Evolutionary conservation across 2,888 invertebrate species (phyloP).

Genomic region (Agrochola litura): DNA sequence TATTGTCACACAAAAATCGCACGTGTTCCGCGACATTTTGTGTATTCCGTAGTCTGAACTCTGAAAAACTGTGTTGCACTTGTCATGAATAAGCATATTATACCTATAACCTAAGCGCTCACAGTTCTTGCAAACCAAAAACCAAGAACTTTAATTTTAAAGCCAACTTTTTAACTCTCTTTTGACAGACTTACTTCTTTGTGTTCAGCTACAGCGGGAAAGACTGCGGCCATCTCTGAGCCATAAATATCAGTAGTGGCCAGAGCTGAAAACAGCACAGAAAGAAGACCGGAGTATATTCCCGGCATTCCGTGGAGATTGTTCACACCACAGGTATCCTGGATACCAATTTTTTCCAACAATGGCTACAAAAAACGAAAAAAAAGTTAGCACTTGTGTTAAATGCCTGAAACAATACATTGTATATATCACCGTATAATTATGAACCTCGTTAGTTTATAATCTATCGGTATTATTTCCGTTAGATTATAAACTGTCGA

Average conservation of each 20-base stretch:
- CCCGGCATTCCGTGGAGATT: conserved; percentile 99
- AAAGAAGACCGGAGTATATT: conserved; percentile 95
- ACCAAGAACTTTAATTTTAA: not conserved
- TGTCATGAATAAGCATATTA: not conserved
- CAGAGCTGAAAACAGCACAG: conserved; percentile 93
- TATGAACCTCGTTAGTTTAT: too few species aligned
- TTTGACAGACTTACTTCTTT: not conserved
- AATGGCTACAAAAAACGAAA: conserved; percentile 88
- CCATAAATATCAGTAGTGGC: conserved; percentile 93
- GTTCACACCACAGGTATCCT: conserved; percentile 98
- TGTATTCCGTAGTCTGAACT: not conserved
- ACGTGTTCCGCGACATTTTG: too few species aligned
- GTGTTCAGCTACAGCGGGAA: conserved; percentile 62
- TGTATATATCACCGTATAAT: not conserved
- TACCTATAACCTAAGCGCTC: not conserved
- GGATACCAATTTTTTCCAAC: conserved; percentile 91
- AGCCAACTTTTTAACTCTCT: not conserved
- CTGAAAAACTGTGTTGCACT: not conserved
- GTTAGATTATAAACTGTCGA: too few species aligned
- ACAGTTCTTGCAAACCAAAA: not conserved
- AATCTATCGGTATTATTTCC: too few species aligned
- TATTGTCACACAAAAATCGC: not conserved
- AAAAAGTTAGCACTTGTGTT: not conserved
- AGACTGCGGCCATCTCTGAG: conserved; percentile 79
- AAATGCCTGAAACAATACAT: not conserved